A percentile compares a stretch with the other conserved stretches of the same genome.
phyloP scores from a whole-genome alignment of 2,888 invertebrate genomes.

The Sabatieria punctata region DNA sequence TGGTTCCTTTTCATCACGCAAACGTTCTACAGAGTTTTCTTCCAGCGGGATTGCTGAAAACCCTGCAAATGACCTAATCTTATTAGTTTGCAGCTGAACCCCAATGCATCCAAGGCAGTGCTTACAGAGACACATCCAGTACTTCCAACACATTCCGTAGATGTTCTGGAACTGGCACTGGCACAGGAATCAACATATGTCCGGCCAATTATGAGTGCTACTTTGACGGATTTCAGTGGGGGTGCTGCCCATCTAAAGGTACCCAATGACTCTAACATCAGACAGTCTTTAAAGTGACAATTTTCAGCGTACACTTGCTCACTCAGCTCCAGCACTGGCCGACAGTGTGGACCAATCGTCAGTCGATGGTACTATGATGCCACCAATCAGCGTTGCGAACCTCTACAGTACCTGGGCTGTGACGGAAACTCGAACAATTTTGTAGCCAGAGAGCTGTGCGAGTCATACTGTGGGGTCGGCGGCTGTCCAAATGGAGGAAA shows the following conservation, averaged over 20 bases:
- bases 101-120: constrained; percentile 22
- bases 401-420: constrained; percentile 14
- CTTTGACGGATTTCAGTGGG: constrained; percentile 20
- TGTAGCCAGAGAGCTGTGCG: constrained; percentile 19
- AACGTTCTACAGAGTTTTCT: too few relatives aligned
- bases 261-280: too few relatives aligned
- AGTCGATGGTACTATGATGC: constrained; percentile 1
- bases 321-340: constrained; percentile 20
- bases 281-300: background rate
- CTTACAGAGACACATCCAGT: constrained; percentile 19
- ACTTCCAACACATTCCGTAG: constrained; percentile 19
- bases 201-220: constrained; percentile 23
- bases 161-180: constrained; percentile 16
- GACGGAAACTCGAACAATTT: constrained; percentile 25
- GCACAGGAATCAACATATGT: constrained; percentile 11
- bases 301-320: constrained; percentile 23
- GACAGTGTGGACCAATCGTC: constrained; percentile 20
- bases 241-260: constrained; percentile 23
- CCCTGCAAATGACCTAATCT: background rate
- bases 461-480: constrained; percentile 24
- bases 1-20: background rate
- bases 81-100: constrained; percentile 13
- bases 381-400: background rate
- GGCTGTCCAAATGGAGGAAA: constrained; percentile 5
- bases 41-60: too few relatives aligned